Evolutionary conservation across 2,797 vertebrate species (phyloP).

Genomic region (Enteromius fasciolatus): DNA sequence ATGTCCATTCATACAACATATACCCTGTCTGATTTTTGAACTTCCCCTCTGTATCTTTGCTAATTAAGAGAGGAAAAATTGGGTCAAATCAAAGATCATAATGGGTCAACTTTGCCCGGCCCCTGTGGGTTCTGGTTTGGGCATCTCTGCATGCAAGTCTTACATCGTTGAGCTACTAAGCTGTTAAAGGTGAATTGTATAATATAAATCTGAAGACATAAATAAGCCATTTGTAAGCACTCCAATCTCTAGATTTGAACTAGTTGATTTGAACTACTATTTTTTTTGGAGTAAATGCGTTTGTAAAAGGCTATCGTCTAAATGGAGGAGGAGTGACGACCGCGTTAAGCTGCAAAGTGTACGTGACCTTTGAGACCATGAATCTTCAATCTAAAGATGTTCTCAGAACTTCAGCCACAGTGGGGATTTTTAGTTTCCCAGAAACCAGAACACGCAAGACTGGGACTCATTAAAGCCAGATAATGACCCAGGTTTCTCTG

Average conservation of each 20-base stretch:
- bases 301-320: neutral
- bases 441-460: conserved; percentile 23
- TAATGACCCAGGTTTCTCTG: conserved; percentile 29
- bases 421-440: conserved; percentile 27
- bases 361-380: neutral
- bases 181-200: neutral
- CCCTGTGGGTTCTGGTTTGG: neutral
- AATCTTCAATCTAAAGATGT: conserved; percentile 15
- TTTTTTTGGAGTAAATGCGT: neutral
- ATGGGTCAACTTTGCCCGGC: neutral
- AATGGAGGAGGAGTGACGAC: neutral
- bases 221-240: neutral
- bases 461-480: conserved; percentile 31
- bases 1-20: neutral
- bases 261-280: no score
- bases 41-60: neutral
- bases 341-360: neutral
- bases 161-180: neutral
- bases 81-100: neutral
- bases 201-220: neutral
- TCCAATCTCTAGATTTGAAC: no score
- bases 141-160: neutral
- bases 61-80: neutral
- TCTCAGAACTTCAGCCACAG: conserved; percentile 10
- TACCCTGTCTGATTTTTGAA: neutral